Evolutionary conservation across 2,797 vertebrate species (phyloP).

Genomic region (Aratinga solstitialis): DNA sequence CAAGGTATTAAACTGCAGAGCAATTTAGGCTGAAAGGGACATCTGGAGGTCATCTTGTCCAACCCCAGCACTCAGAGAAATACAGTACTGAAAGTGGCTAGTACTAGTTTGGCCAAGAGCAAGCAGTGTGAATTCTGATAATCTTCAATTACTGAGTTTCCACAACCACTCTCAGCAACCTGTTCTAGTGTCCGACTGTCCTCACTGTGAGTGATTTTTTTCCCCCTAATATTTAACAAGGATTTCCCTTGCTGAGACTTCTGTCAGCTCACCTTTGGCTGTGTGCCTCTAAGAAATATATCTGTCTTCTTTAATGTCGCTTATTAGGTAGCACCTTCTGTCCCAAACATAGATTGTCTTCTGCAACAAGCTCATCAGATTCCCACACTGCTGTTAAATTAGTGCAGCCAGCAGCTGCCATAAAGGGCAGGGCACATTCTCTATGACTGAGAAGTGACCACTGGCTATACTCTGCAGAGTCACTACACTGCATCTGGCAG

Average conservation of each 20-base stretch:
- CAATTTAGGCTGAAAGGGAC: background rate
- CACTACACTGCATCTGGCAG: background rate
- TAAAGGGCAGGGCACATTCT: background rate
- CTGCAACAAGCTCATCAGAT: background rate
- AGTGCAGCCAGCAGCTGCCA: background rate
- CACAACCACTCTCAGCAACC: background rate
- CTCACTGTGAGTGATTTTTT: background rate
- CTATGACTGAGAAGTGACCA: rapidly evolving
- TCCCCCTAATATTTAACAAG: rapidly evolving
- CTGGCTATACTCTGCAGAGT: background rate
- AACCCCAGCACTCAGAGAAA: background rate
- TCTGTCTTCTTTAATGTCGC: background rate
- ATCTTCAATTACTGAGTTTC: background rate
- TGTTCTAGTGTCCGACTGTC: background rate
- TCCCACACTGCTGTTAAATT: background rate
- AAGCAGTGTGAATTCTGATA: background rate
- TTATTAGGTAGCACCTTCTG: background rate
- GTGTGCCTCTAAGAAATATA: background rate
- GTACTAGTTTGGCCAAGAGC: background rate
- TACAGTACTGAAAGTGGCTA: background rate
- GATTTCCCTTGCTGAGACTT: background rate
- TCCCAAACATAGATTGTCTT: background rate
- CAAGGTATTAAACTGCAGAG: background rate
- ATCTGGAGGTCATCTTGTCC: background rate
- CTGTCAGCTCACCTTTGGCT: background rate